These are phyloP conservation scores for Peromyscus nudipes DNA, from an alignment of 2,797 vertebrate genomes.

Conservation along the genomic window DNA sequence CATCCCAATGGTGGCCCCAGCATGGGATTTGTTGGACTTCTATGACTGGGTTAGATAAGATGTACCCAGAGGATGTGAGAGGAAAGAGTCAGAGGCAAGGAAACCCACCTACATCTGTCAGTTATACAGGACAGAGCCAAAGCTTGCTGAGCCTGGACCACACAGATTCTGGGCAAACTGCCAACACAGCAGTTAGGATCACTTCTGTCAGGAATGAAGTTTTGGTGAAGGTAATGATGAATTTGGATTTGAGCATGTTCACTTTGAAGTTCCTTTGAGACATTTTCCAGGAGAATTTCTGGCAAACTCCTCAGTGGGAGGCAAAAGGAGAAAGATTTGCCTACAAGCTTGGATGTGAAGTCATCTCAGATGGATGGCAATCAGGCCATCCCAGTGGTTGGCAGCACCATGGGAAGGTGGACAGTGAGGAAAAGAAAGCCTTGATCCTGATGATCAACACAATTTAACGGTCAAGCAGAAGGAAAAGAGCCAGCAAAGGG, in stretches of 20 bases:
- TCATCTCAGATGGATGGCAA: background rate
- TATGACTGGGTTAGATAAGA: background rate
- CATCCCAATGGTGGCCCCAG: background rate
- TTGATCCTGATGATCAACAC: background rate
- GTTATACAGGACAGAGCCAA: background rate
- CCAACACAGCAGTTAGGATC: background rate
- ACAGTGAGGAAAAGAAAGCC: background rate
- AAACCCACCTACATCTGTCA: background rate
- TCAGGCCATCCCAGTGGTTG: background rate
- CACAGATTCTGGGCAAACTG: background rate
- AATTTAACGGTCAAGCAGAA: background rate
- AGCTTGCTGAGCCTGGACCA: background rate
- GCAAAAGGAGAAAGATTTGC: background rate
- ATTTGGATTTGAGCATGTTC: background rate
- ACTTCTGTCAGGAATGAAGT: background rate
- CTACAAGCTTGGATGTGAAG: background rate
- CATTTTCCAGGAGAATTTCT: background rate
- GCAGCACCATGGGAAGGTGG: background rate
- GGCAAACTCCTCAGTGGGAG: background rate
- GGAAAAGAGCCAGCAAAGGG: background rate
- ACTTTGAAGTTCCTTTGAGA: slow-evolving; percentile 39
- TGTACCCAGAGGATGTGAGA: background rate
- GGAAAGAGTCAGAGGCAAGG: background rate
- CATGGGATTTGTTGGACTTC: background rate
- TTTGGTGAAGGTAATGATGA: background rate